Base-by-base conservation (phyloP, 2,888 invertebrate genomes). In the Monochamus alternatus region DNA sequence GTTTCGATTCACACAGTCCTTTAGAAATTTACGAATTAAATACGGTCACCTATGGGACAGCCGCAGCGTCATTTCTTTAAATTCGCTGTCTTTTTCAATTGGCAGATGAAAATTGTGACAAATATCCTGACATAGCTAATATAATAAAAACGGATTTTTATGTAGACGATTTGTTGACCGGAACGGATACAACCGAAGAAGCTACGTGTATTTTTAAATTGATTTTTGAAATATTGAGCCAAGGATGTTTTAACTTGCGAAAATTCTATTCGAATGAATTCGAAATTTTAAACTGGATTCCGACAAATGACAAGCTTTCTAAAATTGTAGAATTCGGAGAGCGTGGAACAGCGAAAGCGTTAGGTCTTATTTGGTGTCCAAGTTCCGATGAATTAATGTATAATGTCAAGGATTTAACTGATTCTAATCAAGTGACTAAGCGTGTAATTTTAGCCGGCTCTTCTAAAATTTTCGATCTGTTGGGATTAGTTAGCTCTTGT, bases 131-230 rank as follows among this genome's bases (percentile, higher is more conserved):
- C 22, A 71, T 71, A 31, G 71, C 71, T 12, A 62, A 71, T 62
- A 38, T 71, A 38, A 71, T 71, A 9, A 71, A 71, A n/a, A 60
- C 71, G 47, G 71, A 71, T 58, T 71, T 70, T 47, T 71, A 62
- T 22, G 60, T 71, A 3, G 71, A 71, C 47, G 71, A 71, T 44
- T n/a, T 71, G 38, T 22, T 71, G 14, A 71, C 71, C 10, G 71
- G 62, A 3, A 62, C 62, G 62, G 69, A 68, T n/a, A 75, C 65
- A 51, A 22, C 63, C 60, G 64, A 70, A 75, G 81, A 71, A 8
- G 43, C 59, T 30, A 60, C 52, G 30, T 38, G 63, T 3, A 71
- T 71, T 60, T 71, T 30, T 30, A 67, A 71, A 51, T 66, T 66
- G 47, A 59, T 59, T 60, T 38, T 65, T 43, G n/a, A 44, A 47